Evolutionary conservation across 2,797 vertebrate genomes (phyloP), one percentile per base, ranked within the genome.

Genomic region (Hippocampus kuda): DNA sequence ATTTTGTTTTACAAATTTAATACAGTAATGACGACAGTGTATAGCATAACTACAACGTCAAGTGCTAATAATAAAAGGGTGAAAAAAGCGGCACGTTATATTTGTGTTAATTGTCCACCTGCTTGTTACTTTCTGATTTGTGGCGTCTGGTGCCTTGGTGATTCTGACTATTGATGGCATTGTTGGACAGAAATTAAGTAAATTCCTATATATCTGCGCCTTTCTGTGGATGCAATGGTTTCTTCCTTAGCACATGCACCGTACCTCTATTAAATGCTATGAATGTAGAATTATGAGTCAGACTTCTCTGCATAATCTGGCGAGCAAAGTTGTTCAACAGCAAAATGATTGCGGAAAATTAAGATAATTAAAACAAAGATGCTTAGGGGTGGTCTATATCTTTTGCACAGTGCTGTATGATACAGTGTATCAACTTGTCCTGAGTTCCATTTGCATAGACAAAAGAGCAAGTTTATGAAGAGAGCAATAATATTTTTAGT

Each of bases 401-500:
- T 30, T 57, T 30, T 8, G 49, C 6, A 20, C 49, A 59, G 56
- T 34, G 34, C 34, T 34, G 34, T 30, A 27, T 13, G 2, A 2
- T 56, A 56, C n/a, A 3, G 59, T 18, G 38, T 61, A 18, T 38
- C 38, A 13, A 44, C 62, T 64, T 65, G 59, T 60, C 22, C 8
- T 9, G 41, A 18, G 26, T 34, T n/a, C 4, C 5, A 54, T 67
- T 82, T 77, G 70, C 48, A 1, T 84, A 1, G 34, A 38, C 34
- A 7, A 38, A 38, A 77, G 66, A 81, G 65, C 66, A 60, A 6
- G 26, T 68, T 73, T 75, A 70, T 66, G 72, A 75, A 81, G 85
- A 85, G 81, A 89, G 86, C 86, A 88, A 88, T 89, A 89, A 84
- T 79, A 75, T 82, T 84, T 85, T 80, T 76, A 79, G 68, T 49